phyloP scores from a whole-genome alignment of 2,113 vertebrate species.

The Elaphurus davidianus region DNA sequence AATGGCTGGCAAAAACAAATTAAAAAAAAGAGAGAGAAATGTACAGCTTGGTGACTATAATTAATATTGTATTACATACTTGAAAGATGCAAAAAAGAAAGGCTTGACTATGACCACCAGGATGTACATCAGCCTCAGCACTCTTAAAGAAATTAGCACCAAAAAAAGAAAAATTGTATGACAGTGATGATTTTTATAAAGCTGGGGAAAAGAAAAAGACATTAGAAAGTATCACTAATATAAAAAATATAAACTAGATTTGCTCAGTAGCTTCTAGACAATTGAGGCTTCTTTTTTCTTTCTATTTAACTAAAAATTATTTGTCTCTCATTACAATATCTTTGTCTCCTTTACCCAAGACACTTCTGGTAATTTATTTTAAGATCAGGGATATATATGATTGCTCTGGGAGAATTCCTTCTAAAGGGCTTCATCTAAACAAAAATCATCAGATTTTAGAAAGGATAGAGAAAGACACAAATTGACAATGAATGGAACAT shows the following conservation, averaged over 20 bases:
- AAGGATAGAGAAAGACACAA: constrained; percentile 40
- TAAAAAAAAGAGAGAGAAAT: background rate
- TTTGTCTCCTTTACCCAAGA: background rate
- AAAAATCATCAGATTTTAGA: constrained; percentile 42
- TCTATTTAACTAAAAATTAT: background rate
- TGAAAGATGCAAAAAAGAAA: background rate
- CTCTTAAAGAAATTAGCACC: background rate
- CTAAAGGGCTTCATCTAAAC: background rate
- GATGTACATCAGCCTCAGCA: background rate
- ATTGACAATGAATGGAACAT: background rate
- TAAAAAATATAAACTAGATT: background rate
- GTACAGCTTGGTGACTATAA: background rate
- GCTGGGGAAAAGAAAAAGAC: background rate
- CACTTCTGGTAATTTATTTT: background rate
- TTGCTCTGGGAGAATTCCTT: background rate
- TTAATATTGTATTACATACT: background rate
- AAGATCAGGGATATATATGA: background rate
- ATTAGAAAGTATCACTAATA: background rate
- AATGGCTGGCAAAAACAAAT: background rate
- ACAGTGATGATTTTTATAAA: background rate
- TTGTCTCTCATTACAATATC: background rate
- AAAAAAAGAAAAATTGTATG: background rate
- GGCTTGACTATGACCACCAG: background rate
- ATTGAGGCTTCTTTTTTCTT: background rate
- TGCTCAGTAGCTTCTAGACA: background rate